phyloP scores from a whole-genome alignment of 2,113 vertebrate genomes.

The Tetrax tetrax region DNA sequence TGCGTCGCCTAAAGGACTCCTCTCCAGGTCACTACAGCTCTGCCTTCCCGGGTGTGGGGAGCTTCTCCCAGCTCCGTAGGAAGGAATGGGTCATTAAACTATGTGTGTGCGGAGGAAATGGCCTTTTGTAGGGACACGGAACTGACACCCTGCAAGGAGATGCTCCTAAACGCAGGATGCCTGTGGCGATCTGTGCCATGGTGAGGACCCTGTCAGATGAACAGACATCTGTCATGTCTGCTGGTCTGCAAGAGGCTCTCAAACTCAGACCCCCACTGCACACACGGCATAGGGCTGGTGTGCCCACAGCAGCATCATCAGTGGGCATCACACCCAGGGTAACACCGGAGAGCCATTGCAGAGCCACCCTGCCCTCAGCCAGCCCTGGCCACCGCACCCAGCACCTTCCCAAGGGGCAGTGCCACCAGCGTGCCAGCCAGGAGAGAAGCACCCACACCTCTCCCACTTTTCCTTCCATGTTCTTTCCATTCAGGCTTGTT shows the following conservation, averaged over 20 bases:
- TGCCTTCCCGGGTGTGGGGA: not conserved
- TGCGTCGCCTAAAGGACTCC: not conserved
- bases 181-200: not conserved
- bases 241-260: too few species aligned
- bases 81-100: not conserved
- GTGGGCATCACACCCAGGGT: not conserved
- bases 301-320: not conserved
- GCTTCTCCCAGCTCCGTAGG: not conserved
- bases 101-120: not conserved
- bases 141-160: not conserved
- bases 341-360: not conserved
- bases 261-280: too few species aligned
- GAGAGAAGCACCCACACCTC: not conserved
- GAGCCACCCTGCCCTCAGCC: not conserved
- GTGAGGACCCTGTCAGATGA: too few species aligned
- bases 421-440: not conserved
- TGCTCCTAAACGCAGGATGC: not conserved
- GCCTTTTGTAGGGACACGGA: not conserved
- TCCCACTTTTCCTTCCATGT: not conserved
- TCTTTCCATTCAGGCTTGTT: not conserved
- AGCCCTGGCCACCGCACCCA: rapidly evolving
- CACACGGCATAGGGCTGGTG: not conserved
- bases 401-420: too few species aligned
- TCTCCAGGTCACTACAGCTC: not conserved
- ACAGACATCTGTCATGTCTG: too few species aligned